These are phyloP conservation scores for Tretioscincus oriximinensis DNA, from an alignment of 2,113 vertebrate species.

Conservation along the genomic window DNA sequence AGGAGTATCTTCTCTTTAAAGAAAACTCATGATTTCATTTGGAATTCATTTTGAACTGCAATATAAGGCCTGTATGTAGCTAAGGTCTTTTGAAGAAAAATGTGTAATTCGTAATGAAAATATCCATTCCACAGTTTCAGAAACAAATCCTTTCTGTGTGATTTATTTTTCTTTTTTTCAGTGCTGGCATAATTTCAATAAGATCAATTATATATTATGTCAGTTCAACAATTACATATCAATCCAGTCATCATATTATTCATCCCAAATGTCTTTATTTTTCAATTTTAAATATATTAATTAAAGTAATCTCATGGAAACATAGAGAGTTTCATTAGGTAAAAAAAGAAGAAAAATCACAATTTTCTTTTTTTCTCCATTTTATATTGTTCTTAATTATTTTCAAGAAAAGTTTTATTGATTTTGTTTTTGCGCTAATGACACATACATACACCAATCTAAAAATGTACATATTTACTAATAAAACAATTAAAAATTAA, in stretches of 20 bases:
- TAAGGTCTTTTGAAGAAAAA: constrained; percentile 19
- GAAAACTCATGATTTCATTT: too few relatives aligned
- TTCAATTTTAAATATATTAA: constrained; percentile 29
- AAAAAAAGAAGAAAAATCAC: fast-evolving
- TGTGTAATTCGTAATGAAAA: constrained; percentile 5
- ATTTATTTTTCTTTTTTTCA: constrained; percentile 20
- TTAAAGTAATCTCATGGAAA: background rate
- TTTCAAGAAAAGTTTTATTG: background rate
- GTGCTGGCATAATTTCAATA: background rate
- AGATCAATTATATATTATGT: constrained; percentile 18
- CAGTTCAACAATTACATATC: constrained; percentile 13
- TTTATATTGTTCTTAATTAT: background rate
- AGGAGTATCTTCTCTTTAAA: too few relatives aligned
- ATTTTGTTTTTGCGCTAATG: background rate
- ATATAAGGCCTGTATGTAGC: too few relatives aligned
- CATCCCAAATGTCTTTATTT: background rate
- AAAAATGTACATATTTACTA: background rate
- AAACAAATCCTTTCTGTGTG: background rate
- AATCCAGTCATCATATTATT: constrained; percentile 37
- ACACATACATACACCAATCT: background rate
- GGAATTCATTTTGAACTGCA: too few relatives aligned
- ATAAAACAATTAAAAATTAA: constrained; percentile 5
- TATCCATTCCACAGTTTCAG: constrained; percentile 17
- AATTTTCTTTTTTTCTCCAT: background rate
- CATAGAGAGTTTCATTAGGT: constrained; percentile 21